Base-by-base conservation (phyloP, 2,888 invertebrate species). In the Mechanitis mazaeus region DNA sequence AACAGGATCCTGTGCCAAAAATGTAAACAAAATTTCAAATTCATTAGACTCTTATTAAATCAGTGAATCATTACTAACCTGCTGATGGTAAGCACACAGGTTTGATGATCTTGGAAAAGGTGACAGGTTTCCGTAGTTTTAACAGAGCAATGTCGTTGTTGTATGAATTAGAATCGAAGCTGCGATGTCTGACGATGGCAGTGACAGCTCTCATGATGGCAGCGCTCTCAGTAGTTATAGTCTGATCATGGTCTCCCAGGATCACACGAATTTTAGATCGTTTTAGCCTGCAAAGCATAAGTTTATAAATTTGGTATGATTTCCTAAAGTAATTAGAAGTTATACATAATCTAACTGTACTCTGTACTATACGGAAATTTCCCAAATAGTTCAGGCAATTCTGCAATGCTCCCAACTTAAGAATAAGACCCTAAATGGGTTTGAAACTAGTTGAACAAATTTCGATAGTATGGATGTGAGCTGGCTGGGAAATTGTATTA, bases 61-160 rank as follows among this genome's bases (percentile, higher is more conserved):
- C 20, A 7, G 11, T 20, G 12, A 45, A n/a, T 47, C 59, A 33
- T 12, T 33, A 83, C 85, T 85, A 83, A 94, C 95, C 92, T 72
- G 92, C 81, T 65, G 92, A 91, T 1, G 96, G 96, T 66, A 96
- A 87, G 79, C 96, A 96, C 56, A 96, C 93, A 0, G 96, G 96
- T 69, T 93, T 91, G 66, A 95, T 93, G 66, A 93, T 93, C 81
- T 94, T 94, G 0, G 94, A 93, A 80, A 95, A 96, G 58, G 91
- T 90, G 20, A 96, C 94, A 0, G 95, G 93, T 78, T 95, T 96
- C 42, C 96, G 88, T 28, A 96, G 83, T 73, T 93, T 94, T 31
- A 96, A 84, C 59, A 96, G 83, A 0, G 96, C 96, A 58, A 96
- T 95, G 77, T 96, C 96, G 78, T 96, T 96, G 82, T 96, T 96